A percentile compares a stretch with the other conserved stretches of the same genome.
These are phyloP conservation scores for Scaptomyza pallida DNA, from an alignment of 1,140 invertebrate species.

Conservation along the genomic window DNA sequence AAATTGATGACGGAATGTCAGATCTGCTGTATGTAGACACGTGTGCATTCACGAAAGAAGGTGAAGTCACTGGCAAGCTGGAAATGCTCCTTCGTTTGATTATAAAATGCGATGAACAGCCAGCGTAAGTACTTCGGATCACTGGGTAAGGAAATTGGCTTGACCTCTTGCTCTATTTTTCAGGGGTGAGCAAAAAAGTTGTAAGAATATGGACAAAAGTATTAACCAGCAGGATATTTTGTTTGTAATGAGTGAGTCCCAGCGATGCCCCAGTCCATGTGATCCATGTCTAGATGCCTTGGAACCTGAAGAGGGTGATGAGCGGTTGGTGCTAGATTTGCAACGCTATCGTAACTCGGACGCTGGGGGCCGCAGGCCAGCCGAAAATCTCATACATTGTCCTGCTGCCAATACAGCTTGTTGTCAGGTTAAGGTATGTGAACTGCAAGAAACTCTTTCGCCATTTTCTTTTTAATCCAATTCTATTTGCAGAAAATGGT, in stretches of 20 bases:
- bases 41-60: background rate
- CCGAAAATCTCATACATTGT: constrained; percentile 1
- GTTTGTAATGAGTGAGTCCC: constrained; percentile 48
- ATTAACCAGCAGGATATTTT: constrained; percentile 46
- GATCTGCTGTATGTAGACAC: constrained; percentile 25
- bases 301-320: constrained; percentile 46
- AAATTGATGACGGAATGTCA: constrained; percentile 22
- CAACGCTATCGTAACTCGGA: constrained; percentile 40
- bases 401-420: constrained; percentile 21
- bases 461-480: background rate
- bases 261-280: constrained; percentile 29
- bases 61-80: background rate
- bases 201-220: constrained; percentile 11
- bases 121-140: constrained; percentile 18
- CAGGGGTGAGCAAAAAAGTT: background rate
- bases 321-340: constrained; percentile 37
- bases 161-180: background rate
- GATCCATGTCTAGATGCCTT: constrained; percentile 22
- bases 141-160: too few relatives aligned
- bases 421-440: constrained; percentile 35
- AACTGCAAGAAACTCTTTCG: background rate
- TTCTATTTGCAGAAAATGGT: constrained; percentile 22
- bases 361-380: background rate
- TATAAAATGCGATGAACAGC: constrained; percentile 39
- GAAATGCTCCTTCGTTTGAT: constrained; percentile 39